These are phyloP conservation scores for Pantherophis alleghaniensis DNA, from an alignment of 2,797 vertebrate species.

Conservation along the genomic window DNA sequence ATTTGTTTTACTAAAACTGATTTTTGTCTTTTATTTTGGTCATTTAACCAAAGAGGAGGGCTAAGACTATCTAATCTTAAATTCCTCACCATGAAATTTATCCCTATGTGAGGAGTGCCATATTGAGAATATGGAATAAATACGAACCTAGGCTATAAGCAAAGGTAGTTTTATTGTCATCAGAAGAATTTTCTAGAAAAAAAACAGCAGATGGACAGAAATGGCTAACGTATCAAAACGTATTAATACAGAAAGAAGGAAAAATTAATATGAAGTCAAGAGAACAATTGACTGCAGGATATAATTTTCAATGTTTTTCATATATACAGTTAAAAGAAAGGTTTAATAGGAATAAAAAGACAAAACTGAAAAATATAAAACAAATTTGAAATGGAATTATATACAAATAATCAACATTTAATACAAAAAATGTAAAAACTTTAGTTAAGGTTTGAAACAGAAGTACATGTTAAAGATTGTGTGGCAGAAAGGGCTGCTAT, in stretches of 20 bases:
- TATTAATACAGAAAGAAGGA: background rate
- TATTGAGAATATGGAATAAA: background rate
- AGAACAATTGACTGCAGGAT: background rate
- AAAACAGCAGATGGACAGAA: background rate
- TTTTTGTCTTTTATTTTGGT: background rate
- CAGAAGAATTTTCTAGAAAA: background rate
- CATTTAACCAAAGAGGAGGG: background rate
- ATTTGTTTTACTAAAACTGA: background rate
- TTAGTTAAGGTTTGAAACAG: background rate
- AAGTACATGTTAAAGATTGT: background rate
- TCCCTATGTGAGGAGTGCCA: background rate
- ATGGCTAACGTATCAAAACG: background rate
- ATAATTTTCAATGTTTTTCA: background rate
- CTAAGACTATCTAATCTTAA: background rate
- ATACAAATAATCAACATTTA: background rate
- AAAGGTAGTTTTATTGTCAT: background rate
- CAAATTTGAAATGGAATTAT: background rate
- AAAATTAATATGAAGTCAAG: background rate
- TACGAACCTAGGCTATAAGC: background rate
- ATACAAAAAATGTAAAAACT: background rate
- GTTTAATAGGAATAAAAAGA: background rate
- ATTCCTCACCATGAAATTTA: background rate
- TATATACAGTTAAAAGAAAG: background rate
- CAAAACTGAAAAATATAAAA: background rate
- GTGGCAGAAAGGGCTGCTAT: background rate